Conservation (phyloP, 2,797 vertebrate species). For the Intellagama lesueurii region DNA sequence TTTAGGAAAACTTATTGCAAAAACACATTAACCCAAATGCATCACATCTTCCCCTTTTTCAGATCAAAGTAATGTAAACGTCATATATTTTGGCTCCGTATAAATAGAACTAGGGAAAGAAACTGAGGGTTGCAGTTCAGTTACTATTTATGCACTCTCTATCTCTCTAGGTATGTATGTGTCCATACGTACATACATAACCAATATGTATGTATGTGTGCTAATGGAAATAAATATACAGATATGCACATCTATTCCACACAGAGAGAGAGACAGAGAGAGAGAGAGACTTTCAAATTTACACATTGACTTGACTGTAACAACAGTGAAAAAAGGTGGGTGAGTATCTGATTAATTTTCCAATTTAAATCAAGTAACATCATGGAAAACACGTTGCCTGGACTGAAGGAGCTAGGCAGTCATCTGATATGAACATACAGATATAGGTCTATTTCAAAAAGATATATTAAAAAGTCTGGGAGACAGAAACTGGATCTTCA, state of each 20-base stretch:
- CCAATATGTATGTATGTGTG: neutral
- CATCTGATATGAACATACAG: neutral
- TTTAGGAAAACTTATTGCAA: constrained; percentile 24
- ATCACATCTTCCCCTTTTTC: constrained; percentile 58
- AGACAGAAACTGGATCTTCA: constrained; percentile 76
- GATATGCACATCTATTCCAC: constrained; percentile 48
- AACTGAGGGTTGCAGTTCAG: neutral
- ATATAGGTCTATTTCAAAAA: neutral
- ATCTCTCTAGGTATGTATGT: neutral
- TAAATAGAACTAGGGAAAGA: too few species aligned
- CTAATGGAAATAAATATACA: constrained; percentile 20
- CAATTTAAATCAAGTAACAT: neutral
- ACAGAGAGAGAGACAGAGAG: neutral
- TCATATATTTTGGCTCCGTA: neutral
- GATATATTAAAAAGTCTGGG: constrained; percentile 1
- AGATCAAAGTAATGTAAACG: constrained; percentile 29
- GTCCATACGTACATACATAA: neutral
- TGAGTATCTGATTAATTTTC: too few species aligned
- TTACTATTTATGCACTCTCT: neutral
- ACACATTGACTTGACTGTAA: neutral
- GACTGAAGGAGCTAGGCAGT: neutral
- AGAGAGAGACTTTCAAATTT: neutral
- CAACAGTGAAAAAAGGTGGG: neutral
- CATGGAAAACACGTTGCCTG: neutral
- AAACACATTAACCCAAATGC: constrained; percentile 54